These are phyloP conservation scores for Copidosoma aretas DNA, from an alignment of 2,888 invertebrate species.

Conservation along the genomic window DNA sequence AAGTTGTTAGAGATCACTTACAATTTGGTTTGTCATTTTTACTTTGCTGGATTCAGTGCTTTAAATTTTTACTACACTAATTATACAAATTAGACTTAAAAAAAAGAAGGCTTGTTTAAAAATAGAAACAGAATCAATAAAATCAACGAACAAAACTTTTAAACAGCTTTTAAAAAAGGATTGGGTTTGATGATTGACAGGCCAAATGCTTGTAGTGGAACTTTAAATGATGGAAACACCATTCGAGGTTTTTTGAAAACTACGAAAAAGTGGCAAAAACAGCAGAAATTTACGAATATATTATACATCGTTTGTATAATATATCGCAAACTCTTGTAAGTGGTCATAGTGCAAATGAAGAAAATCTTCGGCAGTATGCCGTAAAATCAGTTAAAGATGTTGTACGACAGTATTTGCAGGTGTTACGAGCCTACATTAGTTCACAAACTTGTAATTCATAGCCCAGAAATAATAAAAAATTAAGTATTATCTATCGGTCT, in stretches of 20 bases:
- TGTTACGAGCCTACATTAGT: not conserved
- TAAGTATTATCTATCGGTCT: not conserved
- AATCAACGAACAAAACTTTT: not conserved
- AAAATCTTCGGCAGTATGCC: no score
- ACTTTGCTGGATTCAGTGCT: not conserved
- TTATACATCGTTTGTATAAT: not conserved
- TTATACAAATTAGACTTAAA: not conserved
- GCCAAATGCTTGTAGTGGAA: not conserved
- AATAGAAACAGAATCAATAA: not conserved
- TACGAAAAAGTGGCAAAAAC: not conserved
- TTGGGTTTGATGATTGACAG: not conserved
- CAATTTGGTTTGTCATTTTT: no score
- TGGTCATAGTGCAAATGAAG: no score
- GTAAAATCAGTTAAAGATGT: no score
- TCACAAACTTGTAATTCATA: constrained; percentile 3
- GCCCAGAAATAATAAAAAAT: not conserved
- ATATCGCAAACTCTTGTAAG: no score
- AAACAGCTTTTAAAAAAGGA: not conserved
- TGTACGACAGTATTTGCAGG: no score
- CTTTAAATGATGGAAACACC: constrained; percentile 3
- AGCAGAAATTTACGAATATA: not conserved
- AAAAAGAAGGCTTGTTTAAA: not conserved
- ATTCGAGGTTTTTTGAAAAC: not conserved
- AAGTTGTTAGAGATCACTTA: no score
- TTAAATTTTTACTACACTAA: not conserved